Conservation (phyloP, 2,113 vertebrate genomes). For the Oreocharis arfaki region DNA sequence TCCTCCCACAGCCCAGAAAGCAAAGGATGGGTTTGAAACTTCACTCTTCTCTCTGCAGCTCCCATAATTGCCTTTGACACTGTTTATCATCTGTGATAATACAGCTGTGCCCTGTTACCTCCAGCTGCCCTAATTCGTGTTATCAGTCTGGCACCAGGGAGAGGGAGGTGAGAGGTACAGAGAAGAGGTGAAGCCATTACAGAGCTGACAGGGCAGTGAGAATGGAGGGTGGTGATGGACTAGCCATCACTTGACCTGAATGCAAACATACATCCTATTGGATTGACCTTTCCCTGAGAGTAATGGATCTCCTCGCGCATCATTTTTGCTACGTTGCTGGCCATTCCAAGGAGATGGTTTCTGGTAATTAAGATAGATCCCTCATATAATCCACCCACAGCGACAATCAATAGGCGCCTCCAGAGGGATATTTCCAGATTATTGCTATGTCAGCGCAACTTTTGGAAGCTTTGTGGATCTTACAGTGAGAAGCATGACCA, state of each 20-base stretch:
- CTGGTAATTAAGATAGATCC: conserved; percentile 71
- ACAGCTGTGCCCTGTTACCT: conserved; percentile 17
- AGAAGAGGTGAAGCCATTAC: conserved; percentile 58
- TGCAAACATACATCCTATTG: conserved; percentile 60
- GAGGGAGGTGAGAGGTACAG: not conserved
- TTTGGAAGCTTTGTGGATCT: conserved; percentile 28
- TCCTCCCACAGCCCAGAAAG: not conserved
- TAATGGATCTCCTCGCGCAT: conserved; percentile 60
- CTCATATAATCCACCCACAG: conserved; percentile 5
- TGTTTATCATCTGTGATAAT: conserved; percentile 62
- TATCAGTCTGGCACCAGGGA: conserved; percentile 1
- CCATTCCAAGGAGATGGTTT: conserved; percentile 51
- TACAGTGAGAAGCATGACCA: not conserved
- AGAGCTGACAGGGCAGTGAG: conserved; percentile 50
- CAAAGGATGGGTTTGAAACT: not conserved
- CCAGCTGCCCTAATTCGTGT: not conserved
- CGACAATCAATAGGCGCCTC: conserved; percentile 21
- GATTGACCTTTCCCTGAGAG: conserved; percentile 72
- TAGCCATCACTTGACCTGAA: conserved; percentile 58
- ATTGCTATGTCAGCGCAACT: conserved; percentile 8
- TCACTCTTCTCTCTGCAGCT: not conserved
- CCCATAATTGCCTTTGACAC: conserved; percentile 53
- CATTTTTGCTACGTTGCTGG: conserved; percentile 18
- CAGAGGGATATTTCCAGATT: conserved; percentile 49
- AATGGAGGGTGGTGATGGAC: conserved; percentile 53